Evolutionary conservation across 2,888 invertebrate species (phyloP).

Genomic region (Leptogaster cylindrica): DNA sequence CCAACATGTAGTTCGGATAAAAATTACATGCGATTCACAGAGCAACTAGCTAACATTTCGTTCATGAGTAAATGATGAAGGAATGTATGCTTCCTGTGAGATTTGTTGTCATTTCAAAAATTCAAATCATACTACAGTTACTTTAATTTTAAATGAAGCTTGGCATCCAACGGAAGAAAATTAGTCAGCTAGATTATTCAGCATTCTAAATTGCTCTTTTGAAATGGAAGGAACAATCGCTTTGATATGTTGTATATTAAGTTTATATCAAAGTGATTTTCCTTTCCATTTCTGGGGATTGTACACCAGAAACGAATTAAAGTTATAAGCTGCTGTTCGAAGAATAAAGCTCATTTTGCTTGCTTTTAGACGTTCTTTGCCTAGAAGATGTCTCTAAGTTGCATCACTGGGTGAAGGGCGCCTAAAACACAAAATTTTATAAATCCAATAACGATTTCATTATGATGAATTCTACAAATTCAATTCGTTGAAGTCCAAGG

Average conservation of each 20-base stretch:
- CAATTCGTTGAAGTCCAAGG: conserved; percentile 8
- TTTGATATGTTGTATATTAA: conserved; percentile 9
- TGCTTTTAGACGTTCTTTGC: conserved; percentile 13
- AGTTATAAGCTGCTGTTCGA: background rate
- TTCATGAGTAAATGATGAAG: too few relatives aligned
- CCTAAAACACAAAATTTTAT: background rate
- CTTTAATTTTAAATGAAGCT: background rate
- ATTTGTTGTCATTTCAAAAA: conserved; percentile 1
- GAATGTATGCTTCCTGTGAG: too few relatives aligned
- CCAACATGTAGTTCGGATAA: background rate
- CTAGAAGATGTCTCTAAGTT: background rate
- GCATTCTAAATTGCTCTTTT: background rate
- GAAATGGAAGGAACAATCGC: conserved; percentile 8
- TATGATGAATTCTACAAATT: background rate
- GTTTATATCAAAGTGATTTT: conserved; percentile 14
- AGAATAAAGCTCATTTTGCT: background rate
- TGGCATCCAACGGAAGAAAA: background rate
- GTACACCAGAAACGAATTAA: background rate
- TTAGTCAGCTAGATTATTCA: background rate
- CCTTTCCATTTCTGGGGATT: background rate
- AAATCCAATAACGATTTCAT: background rate
- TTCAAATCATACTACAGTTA: background rate
- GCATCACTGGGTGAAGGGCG: conserved; percentile 7
- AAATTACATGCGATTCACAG: background rate
- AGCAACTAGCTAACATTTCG: too few relatives aligned